phyloP scores from a whole-genome alignment of 2,113 vertebrate genomes.

The Lophius piscatorius region DNA sequence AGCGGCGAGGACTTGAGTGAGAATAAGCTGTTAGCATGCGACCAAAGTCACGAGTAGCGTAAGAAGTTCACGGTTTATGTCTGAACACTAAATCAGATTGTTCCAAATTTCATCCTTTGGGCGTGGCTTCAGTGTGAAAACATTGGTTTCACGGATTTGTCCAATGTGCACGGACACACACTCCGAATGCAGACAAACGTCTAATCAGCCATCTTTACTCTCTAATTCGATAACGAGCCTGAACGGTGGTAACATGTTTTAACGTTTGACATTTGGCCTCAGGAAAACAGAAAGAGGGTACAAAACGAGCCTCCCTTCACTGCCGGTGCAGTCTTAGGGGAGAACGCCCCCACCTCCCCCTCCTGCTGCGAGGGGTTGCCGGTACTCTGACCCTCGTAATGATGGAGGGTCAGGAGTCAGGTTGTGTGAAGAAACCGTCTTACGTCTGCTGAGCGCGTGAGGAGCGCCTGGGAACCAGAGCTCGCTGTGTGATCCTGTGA shows the following conservation, averaged over 20 bases:
- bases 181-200: conserved; percentile 26
- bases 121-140: conserved; percentile 25
- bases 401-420: conserved; percentile 76
- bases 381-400: conserved; percentile 76
- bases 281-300: conserved; percentile 13
- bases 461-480: conserved; percentile 76
- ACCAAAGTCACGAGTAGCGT: conserved; percentile 35
- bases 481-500: conserved; percentile 74
- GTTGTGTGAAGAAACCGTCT: conserved; percentile 62
- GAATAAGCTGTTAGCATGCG: conserved; percentile 24
- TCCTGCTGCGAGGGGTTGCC: conserved; percentile 37
- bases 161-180: conserved; percentile 26
- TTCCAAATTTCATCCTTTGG: conserved; percentile 27
- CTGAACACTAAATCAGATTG: conserved; percentile 11
- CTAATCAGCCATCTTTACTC: conserved; percentile 47
- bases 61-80: conserved; percentile 26
- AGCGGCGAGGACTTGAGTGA: conserved; percentile 5
- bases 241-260: conserved; percentile 70
- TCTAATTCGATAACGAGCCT: conserved; percentile 73
- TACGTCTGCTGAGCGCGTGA: conserved; percentile 66
- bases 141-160: conserved; percentile 32
- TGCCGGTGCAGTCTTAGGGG: conserved; percentile 31
- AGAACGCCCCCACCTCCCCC: conserved; percentile 19
- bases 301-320: conserved; percentile 24
- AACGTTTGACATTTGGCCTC: conserved; percentile 76